A percentile compares a stretch with the other conserved stretches of the same genome.
Conservation (phyloP, 2,113 vertebrate species). For the Pygoscelis antarcticus region DNA sequence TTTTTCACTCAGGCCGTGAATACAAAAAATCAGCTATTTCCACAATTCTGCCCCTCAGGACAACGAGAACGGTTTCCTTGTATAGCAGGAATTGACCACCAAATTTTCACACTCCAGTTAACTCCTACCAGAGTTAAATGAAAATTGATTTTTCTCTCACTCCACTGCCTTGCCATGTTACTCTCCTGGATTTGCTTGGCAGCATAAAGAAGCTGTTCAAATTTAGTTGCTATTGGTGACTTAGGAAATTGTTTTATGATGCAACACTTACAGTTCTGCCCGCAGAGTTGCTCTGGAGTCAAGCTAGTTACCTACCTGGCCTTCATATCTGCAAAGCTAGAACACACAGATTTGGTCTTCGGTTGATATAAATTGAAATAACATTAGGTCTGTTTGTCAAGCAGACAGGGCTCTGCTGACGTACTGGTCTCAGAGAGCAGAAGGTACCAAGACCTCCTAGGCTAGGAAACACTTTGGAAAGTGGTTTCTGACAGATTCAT, state of each 20-base stretch:
- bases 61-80: background rate
- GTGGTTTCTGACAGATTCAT: background rate
- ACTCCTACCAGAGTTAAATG: background rate
- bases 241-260: background rate
- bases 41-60: background rate
- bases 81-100: background rate
- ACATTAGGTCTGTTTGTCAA: background rate
- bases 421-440: background rate
- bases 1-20: background rate
- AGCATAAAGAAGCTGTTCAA: background rate
- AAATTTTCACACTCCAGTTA: constrained; percentile 12
- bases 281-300: background rate
- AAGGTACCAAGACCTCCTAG: background rate
- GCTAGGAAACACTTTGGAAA: background rate
- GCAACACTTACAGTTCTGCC: background rate
- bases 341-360: background rate
- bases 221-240: background rate
- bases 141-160: background rate
- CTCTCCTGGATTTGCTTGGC: background rate
- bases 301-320: background rate
- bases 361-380: background rate
- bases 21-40: background rate
- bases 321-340: background rate
- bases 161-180: background rate
- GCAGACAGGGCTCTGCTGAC: background rate